Base-by-base conservation (phyloP, 2,888 invertebrate genomes). In the Rotaria magnacalcarata region DNA sequence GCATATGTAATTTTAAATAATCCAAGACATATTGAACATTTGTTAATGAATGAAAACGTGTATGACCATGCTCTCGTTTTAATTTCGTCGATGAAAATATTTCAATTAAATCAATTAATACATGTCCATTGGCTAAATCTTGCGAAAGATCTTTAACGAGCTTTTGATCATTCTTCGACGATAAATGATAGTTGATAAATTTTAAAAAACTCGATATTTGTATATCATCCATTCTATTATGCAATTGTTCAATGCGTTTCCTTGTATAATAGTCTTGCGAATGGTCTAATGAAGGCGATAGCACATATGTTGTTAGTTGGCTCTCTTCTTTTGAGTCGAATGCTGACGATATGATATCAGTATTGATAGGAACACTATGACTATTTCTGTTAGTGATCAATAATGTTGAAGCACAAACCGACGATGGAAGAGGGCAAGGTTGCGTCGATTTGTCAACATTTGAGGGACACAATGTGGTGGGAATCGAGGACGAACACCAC, bases 91-190 rank as follows among this genome's bases (percentile, higher is more conserved):
- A 80, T 7, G 80, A 80, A n/a, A 80, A 80, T 24, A 80, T 43
- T 80, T 80, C 80, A 47, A 80, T 80, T 47, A 80, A 47, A 80
- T 80, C 80, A 80, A 80, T 80, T 47, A 80, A 80, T 47, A 80
- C 16, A 47, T 80, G 80, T 80, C 80, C 80, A 80, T 80, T 80
- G 1, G 80, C 47, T 24, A 80, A 47, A 80, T 80, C 80, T 80
- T 80, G 43, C n/a, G 80, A 43, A 24, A 80, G 11, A 47, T 80
- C 80, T 43, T 43, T 43, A 47, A 80, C 47, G 34, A 67, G 19
- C 19, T 67, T 67, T n/a, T 80, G 10, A 47, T 80, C 24, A 47
- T n/a, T 11, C 11, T n/a, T 21, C 3, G 21, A 47, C n/a, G 80
- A 80, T 47, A 80, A 24, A 80, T 80, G 80, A 80, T 80, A 47